phyloP scores from a whole-genome alignment of 1,140 invertebrate species.

The Cyclina sinensis region DNA sequence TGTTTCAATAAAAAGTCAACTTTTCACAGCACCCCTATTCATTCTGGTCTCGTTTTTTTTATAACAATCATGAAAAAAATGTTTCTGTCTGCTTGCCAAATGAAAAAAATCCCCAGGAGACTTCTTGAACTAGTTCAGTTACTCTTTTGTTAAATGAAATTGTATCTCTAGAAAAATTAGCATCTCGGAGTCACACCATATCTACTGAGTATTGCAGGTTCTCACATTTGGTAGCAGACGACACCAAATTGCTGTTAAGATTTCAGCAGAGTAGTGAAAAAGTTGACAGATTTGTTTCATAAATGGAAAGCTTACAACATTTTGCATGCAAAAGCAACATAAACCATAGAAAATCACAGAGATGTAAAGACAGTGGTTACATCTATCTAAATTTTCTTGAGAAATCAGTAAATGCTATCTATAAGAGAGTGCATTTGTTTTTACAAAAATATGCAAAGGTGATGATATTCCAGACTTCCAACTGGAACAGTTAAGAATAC shows the following conservation, averaged over 20 bases:
- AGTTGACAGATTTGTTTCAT: constrained; percentile 17
- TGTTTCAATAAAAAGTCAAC: not conserved
- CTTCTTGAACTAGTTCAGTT: not conserved
- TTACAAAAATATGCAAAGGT: too few species aligned
- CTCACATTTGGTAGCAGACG: not conserved
- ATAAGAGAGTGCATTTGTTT: too few species aligned
- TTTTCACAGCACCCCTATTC: not conserved
- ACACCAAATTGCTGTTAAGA: not conserved
- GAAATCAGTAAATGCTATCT: too few species aligned
- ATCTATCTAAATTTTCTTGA: too few species aligned
- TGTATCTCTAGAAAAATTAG: not conserved
- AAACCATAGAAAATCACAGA: not conserved
- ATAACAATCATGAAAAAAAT: constrained; percentile 8
- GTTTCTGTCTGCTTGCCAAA: not conserved
- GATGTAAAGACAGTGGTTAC: too few species aligned
- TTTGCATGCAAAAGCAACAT: not conserved
- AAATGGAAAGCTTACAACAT: not conserved
- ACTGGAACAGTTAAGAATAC: too few species aligned
- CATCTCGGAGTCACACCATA: not conserved
- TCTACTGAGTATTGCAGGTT: not conserved
- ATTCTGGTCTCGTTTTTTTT: too few species aligned
- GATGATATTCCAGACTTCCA: too few species aligned
- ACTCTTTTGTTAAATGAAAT: not conserved
- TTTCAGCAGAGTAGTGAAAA: not conserved
- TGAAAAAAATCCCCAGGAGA: not conserved